Percentiles rank a stretch among this genome's conserved stretches.
These are phyloP conservation scores for Machimus rusticus DNA, from an alignment of 2,888 invertebrate species.

Conservation along the genomic window DNA sequence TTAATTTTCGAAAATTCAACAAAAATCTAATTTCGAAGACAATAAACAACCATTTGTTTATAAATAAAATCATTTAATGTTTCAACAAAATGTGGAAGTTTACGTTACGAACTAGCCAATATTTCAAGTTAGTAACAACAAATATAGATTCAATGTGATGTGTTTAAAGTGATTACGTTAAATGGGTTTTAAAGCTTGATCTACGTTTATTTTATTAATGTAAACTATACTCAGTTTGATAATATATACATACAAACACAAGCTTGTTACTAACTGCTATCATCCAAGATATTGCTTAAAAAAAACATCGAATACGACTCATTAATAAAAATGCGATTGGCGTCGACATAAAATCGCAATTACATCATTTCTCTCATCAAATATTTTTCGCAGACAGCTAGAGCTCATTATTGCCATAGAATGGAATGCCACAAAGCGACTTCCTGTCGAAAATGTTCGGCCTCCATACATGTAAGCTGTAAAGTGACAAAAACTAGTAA, in stretches of 20 bases:
- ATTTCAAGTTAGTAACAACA: not conserved
- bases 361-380: not conserved
- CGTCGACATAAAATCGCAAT: not conserved
- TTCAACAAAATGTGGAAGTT: not conserved
- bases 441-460: slow-evolving; percentile 20
- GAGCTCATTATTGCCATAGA: not conserved
- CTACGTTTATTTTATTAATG: not conserved
- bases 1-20: not conserved
- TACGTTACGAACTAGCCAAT: not conserved
- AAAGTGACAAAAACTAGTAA: slow-evolving; percentile 20
- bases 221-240: not conserved
- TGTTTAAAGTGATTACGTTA: not conserved
- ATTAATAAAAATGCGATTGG: not conserved
- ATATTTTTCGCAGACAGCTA: slow-evolving; percentile 3
- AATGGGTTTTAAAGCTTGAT: not conserved
- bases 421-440: not conserved
- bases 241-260: not conserved
- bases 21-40: not conserved
- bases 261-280: not conserved
- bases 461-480: slow-evolving; percentile 14
- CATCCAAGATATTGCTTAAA: not conserved
- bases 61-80: not conserved
- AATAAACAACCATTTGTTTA: not conserved
- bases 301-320: not conserved
- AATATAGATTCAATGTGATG: not conserved